Percentiles rank a stretch among this genome's conserved stretches.
Conservation (phyloP, 2,113 vertebrate genomes). For the Prinia subflava region DNA sequence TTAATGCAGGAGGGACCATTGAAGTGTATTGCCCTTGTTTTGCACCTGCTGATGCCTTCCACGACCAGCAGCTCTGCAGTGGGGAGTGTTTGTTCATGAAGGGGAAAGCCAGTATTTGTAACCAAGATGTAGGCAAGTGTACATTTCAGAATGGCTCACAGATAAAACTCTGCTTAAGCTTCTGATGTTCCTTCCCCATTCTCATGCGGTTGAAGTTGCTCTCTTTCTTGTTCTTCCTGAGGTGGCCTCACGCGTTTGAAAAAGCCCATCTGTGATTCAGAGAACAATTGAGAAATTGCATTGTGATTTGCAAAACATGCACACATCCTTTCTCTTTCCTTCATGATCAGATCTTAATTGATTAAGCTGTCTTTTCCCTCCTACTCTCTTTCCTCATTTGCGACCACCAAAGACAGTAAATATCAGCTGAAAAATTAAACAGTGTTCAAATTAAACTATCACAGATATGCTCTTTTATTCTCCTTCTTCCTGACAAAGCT, state of each 20-base stretch:
- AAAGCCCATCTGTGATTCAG: constrained; percentile 85
- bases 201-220: constrained; percentile 94
- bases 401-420: neutral
- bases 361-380: neutral
- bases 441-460: neutral
- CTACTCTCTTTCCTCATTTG: neutral
- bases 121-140: neutral
- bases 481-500: neutral
- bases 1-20: neutral
- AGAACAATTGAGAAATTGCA: neutral
- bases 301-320: neutral
- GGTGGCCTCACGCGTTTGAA: constrained; percentile 96
- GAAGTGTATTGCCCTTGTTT: constrained; percentile 24
- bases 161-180: constrained; percentile 73
- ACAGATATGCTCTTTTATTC: neutral
- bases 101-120: neutral
- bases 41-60: neutral
- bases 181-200: constrained; percentile 91
- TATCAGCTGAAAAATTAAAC: neutral
- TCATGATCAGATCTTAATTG: neutral
- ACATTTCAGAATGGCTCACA: neutral
- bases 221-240: constrained; percentile 91
- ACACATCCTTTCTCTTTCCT: neutral
- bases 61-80: constrained; percentile 6
- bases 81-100: neutral